Conservation (phyloP, 2,113 vertebrate genomes). For the Pelecanus crispus region DNA sequence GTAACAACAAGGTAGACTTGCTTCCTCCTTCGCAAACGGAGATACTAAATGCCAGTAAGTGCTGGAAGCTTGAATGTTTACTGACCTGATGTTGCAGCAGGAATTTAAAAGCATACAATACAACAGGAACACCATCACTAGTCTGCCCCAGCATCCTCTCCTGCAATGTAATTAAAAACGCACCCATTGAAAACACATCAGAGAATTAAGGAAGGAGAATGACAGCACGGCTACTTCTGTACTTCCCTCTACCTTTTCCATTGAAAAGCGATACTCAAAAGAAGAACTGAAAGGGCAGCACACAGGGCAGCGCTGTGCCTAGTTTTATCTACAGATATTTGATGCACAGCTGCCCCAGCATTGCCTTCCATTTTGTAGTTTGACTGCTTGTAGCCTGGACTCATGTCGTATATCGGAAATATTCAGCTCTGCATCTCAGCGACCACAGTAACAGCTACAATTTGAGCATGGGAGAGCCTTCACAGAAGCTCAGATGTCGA, state of each 20-base stretch:
- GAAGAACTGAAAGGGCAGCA: neutral
- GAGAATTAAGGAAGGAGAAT: neutral
- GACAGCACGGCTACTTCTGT: neutral
- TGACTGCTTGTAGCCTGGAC: neutral
- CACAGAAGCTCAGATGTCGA: neutral
- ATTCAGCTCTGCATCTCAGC: neutral
- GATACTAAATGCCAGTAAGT: neutral
- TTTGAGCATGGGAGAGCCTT: neutral
- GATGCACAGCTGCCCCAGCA: neutral
- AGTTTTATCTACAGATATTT: neutral
- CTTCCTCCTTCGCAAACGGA: neutral
- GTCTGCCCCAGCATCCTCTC: neutral
- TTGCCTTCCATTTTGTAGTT: neutral
- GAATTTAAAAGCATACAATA: neutral
- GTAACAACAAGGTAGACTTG: neutral
- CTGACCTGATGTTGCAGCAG: neutral
- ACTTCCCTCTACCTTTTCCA: neutral
- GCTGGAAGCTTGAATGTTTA: neutral
- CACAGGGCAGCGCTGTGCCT: neutral
- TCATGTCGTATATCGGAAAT: rapidly evolving
- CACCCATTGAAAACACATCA: neutral
- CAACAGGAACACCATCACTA: rapidly evolving
- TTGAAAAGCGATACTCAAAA: neutral
- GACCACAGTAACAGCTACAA: rapidly evolving
- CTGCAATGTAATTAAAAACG: rapidly evolving